Evolutionary conservation across 2,888 invertebrate genomes (phyloP).

Genomic region (Agrenia bidenticulata): DNA sequence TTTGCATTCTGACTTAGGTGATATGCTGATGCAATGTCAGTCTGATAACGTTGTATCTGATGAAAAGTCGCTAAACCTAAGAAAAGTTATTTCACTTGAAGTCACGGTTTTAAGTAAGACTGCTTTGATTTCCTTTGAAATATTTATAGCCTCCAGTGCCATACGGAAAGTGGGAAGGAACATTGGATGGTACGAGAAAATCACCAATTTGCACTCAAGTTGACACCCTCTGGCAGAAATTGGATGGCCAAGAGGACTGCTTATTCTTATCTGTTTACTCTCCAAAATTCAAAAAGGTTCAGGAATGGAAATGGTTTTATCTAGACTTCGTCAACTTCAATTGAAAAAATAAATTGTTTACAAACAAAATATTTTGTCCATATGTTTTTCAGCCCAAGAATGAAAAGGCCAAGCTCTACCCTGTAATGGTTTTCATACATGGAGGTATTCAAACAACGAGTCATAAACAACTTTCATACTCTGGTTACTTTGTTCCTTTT

Average conservation of each 20-base stretch:
- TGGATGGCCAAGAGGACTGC: slow-evolving; percentile 28
- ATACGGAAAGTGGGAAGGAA: slow-evolving; percentile 32
- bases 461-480: too few species aligned
- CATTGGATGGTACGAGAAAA: slow-evolving; percentile 27
- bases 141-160: slow-evolving; percentile 25
- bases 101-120: neutral
- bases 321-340: neutral
- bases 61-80: too few species aligned
- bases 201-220: slow-evolving; percentile 25
- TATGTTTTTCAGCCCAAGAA: slow-evolving; percentile 9
- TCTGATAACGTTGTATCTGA: too few species aligned
- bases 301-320: neutral
- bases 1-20: too few species aligned
- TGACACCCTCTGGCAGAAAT: slow-evolving; percentile 18
- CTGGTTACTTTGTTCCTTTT: too few species aligned
- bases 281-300: slow-evolving; percentile 19
- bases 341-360: neutral
- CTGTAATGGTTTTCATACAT: slow-evolving; percentile 45
- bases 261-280: slow-evolving; percentile 20
- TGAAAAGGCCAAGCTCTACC: slow-evolving; percentile 16
- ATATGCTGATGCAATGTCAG: too few species aligned
- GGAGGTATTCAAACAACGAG: too few species aligned
- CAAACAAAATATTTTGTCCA: neutral
- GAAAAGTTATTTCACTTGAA: too few species aligned
- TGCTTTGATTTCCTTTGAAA: too few species aligned